Conservation (phyloP, 53 echinoderm and acorn worm species). For the Antedon mediterranea region DNA sequence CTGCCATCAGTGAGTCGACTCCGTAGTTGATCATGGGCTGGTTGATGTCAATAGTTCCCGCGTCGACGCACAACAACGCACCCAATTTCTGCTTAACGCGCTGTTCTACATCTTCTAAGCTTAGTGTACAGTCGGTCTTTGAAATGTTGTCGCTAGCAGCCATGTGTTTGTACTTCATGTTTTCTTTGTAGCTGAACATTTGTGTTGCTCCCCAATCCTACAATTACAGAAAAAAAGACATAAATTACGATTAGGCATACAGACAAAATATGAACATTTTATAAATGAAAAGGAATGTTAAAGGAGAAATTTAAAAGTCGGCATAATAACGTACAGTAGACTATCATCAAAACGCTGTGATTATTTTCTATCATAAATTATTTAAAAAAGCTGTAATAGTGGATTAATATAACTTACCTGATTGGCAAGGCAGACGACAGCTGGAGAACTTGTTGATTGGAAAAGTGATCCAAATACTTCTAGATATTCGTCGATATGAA, state of each 20-base stretch:
- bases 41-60: not conserved
- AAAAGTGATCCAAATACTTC: conserved; percentile 39
- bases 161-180: conserved; percentile 74
- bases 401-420: conserved; percentile 39
- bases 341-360: not conserved
- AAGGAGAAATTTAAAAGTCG: not conserved
- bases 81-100: not conserved
- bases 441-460: conserved; percentile 14
- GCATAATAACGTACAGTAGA: not conserved
- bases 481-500: conserved; percentile 67
- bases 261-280: not conserved
- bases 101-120: conserved; percentile 48
- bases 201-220: conserved; percentile 73
- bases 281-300: too few species aligned
- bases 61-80: not conserved
- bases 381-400: too few species aligned
- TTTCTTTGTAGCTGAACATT: conserved; percentile 21
- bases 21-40: conserved; percentile 2
- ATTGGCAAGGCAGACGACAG: conserved; percentile 59
- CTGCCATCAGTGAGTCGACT: conserved; percentile 1
- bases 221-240: not conserved
- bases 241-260: not conserved
- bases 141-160: conserved; percentile 34
- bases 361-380: too few species aligned
- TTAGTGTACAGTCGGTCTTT: conserved; percentile 33